Evolutionary conservation across 2,888 invertebrate species (phyloP).

Genomic region (Leucophora obtusa): DNA sequence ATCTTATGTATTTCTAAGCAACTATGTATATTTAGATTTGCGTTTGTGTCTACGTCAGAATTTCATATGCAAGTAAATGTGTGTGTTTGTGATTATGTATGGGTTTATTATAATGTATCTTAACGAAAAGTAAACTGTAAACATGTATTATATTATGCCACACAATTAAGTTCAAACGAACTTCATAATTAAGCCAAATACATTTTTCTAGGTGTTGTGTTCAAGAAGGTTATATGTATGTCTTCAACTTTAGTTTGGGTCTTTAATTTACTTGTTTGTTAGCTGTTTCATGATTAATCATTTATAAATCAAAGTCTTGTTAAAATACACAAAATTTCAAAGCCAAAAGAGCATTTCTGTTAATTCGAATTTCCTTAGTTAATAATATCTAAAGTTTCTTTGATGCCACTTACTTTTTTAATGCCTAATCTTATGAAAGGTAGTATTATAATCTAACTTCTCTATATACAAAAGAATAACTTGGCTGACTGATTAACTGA

Average conservation of each 20-base stretch:
- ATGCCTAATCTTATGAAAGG: too few relatives aligned
- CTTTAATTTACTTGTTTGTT: not conserved
- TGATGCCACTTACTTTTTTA: too few relatives aligned
- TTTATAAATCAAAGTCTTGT: slow-evolving; percentile 13
- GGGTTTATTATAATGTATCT: slow-evolving; percentile 6
- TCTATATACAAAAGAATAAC: too few relatives aligned
- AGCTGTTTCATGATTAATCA: not conserved
- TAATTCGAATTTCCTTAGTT: too few relatives aligned
- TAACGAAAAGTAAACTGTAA: slow-evolving; percentile 16
- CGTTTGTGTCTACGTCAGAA: not conserved
- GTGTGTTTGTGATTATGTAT: not conserved
- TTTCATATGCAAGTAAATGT: not conserved
- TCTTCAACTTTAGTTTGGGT: slow-evolving; percentile 7
- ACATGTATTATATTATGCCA: slow-evolving; percentile 25
- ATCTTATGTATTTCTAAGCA: slow-evolving; percentile 17
- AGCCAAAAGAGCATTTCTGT: too few relatives aligned
- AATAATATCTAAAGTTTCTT: too few relatives aligned
- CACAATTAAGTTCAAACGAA: slow-evolving; percentile 29
- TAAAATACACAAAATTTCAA: not conserved
- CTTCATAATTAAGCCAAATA: slow-evolving; percentile 33
- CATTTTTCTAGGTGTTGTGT: not conserved
- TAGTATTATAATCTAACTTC: too few relatives aligned
- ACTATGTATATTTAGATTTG: not conserved
- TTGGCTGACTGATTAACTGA: too few relatives aligned
- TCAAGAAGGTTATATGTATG: not conserved